phyloP scores from a whole-genome alignment of 2,797 vertebrate genomes.

The Rhinichthys osculus region DNA sequence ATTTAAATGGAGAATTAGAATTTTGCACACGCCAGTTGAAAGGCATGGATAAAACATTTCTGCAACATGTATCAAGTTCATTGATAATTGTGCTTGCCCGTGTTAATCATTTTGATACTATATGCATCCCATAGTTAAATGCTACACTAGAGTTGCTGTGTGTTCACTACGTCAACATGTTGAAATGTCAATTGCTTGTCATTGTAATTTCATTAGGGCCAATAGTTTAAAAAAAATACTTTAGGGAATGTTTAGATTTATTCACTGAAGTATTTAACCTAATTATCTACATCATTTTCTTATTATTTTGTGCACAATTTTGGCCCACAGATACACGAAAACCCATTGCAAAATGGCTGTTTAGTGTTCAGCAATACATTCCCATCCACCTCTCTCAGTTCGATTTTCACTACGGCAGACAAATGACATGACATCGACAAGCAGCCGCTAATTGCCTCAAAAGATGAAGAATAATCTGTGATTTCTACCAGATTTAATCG shows the following conservation, averaged over 20 bases:
- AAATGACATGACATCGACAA: constrained; percentile 15
- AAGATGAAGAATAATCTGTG: constrained; percentile 50
- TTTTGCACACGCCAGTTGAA: no score
- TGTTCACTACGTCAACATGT: not conserved
- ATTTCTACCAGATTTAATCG: constrained; percentile 15
- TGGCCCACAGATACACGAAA: not conserved
- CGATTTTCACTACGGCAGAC: not conserved
- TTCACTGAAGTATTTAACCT: not conserved
- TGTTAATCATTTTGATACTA: no score
- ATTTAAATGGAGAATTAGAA: constrained; percentile 3
- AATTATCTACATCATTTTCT: not conserved
- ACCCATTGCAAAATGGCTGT: not conserved
- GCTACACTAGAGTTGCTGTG: not conserved
- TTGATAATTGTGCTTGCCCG: no score
- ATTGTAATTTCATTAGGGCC: not conserved
- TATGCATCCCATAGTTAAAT: not conserved
- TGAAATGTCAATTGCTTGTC: not conserved
- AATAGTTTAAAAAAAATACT: not conserved
- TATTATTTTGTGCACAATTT: not conserved
- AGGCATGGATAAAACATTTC: no score
- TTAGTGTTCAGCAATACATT: not conserved
- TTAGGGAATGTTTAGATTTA: not conserved
- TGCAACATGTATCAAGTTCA: no score
- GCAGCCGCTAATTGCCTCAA: constrained; percentile 50
- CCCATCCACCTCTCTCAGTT: not conserved